These are phyloP conservation scores for Hydroisotoma schaefferi DNA, from an alignment of 2,888 invertebrate genomes.

Conservation along the genomic window DNA sequence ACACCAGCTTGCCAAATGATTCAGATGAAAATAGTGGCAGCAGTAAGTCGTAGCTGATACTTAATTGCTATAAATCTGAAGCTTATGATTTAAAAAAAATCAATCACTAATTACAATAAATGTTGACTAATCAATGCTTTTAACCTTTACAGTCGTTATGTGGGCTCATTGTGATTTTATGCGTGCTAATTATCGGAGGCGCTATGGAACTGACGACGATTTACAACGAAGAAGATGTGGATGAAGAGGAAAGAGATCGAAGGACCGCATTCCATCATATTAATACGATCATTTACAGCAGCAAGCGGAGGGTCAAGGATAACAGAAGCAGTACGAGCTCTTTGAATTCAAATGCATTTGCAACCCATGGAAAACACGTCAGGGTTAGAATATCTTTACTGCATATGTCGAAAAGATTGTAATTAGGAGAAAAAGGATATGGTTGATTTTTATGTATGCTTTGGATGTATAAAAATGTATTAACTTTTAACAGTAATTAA, in stretches of 20 bases:
- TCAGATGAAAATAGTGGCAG: constrained; percentile 7
- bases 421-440: no score
- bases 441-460: no score
- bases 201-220: constrained; percentile 26
- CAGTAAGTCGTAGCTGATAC: neutral
- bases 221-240: constrained; percentile 21
- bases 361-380: no score
- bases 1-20: constrained; percentile 20
- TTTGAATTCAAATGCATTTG: no score
- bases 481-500: no score
- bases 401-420: no score
- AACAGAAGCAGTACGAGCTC: no score
- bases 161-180: neutral
- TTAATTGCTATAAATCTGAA: neutral
- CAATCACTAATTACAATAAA: neutral
- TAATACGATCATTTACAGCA: no score
- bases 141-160: neutral
- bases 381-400: neutral
- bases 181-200: constrained; percentile 8
- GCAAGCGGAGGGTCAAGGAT: no score
- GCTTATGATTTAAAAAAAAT: neutral
- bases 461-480: no score
- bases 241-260: constrained; percentile 2
- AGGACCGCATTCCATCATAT: neutral
- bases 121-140: neutral